Base-by-base conservation (phyloP, 2,113 vertebrate genomes). In the Alethe diademata region DNA sequence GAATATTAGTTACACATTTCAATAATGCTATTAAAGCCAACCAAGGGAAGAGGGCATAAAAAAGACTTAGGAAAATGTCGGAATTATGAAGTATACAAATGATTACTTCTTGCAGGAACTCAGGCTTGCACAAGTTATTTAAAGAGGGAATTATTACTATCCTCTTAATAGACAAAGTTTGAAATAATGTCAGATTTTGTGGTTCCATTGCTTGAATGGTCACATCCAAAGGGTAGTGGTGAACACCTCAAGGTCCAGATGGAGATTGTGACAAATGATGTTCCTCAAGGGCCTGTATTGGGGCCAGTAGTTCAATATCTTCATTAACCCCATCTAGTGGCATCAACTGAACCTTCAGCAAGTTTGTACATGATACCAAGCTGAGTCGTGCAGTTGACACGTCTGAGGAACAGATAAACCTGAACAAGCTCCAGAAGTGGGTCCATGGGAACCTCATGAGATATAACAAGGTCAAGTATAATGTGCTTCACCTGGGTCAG, bases 71-170 rank as follows among this genome's bases (percentile, higher is more conserved):
- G 70, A 90, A 89, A 89, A 53, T 85, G 25, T 90, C 38, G 50
- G 26, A 60, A 80, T 82, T 92, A 85, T 81, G 89, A 89, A 87
- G 47, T 80, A 95, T 86, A 58, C 35, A 97, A 91, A 93, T 69
- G 14, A 79, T 54, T 87, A 54, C 28, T 70, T 71, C 70, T 93
- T 87, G 35, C 24, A 95, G 70, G 51, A 89, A 58, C 35, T 95
- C 78, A 91, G 62, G 69, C 65, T 86, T 92, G 61, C 38, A 66
- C 19, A 50, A 50, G 38, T 81, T 93, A 88, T 72, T 89, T 84
- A 95, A 93, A 45, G 28, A 56, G 29, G 33, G 61, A 54, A 61
- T 58, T 65, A 91, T 92, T 96, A 53, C 20, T 36, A 84, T 88
- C 47, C 51, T 66, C 48, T 69, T 78, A 95, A 93, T 74, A 82